These are phyloP conservation scores for Malthinus flaveolus DNA, from an alignment of 2,888 invertebrate genomes.

Conservation along the genomic window DNA sequence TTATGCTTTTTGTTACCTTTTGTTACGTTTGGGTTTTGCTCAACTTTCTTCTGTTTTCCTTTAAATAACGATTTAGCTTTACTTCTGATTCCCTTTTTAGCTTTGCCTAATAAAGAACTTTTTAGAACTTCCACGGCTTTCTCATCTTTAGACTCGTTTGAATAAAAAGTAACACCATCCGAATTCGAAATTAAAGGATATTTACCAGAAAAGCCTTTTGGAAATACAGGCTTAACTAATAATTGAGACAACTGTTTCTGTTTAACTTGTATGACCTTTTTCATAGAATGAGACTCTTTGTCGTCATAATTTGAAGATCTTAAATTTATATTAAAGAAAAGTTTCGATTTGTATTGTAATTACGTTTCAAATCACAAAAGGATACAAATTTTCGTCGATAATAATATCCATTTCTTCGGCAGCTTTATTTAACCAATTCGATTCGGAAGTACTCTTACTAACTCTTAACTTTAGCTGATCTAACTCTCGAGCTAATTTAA, in stretches of 20 bases:
- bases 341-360: background rate
- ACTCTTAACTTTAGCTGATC: conserved; percentile 74
- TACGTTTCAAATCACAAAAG: conserved; percentile 23
- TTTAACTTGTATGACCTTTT: conserved; percentile 55
- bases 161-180: conserved; percentile 32
- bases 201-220: conserved; percentile 69
- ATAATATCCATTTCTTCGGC: conserved; percentile 92
- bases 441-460: conserved; percentile 66
- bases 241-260: conserved; percentile 59
- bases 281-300: conserved; percentile 38
- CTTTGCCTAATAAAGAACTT: conserved; percentile 49
- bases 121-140: conserved; percentile 63
- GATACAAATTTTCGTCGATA: conserved; percentile 73
- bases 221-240: conserved; percentile 65
- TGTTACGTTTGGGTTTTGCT: background rate
- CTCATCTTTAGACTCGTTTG: conserved; percentile 42
- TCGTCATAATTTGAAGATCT: conserved; percentile 39
- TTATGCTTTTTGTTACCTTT: too few relatives aligned
- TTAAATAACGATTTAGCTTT: conserved; percentile 43
- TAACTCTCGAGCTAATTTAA: conserved; percentile 76
- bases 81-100: conserved; percentile 31
- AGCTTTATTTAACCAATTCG: conserved; percentile 84
- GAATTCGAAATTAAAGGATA: conserved; percentile 55
- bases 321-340: conserved; percentile 8
- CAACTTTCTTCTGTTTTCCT: conserved; percentile 29